These are phyloP conservation scores for Hydra vulgaris DNA, from an alignment of 30 jellyfish, hydroid and myxozoan genomes.

Conservation along the genomic window DNA sequence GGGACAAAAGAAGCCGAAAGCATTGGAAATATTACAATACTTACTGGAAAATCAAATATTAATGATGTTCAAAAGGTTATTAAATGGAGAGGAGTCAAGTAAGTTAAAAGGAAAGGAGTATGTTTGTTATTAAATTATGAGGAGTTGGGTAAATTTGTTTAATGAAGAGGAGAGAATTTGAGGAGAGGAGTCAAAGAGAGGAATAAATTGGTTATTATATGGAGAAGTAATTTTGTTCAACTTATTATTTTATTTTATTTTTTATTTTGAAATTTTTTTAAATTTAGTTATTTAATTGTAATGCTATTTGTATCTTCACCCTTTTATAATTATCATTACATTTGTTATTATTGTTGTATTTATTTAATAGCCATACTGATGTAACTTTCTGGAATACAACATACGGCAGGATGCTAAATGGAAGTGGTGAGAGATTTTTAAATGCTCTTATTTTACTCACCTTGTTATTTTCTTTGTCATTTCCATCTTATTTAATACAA, in stretches of 20 bases:
- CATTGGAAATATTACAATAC: conserved; percentile 64
- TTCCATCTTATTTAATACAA: too few relatives aligned
- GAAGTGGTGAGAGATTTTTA: conserved; percentile 53
- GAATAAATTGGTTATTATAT: too few relatives aligned
- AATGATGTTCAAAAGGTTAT: conserved; percentile 42
- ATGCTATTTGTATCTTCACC: too few relatives aligned
- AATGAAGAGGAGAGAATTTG: too few relatives aligned
- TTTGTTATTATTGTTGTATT: not conserved
- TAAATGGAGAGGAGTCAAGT: conserved; percentile 81
- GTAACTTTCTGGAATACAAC: conserved; percentile 53
- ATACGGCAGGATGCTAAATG: conserved; percentile 86
- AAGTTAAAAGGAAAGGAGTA: not conserved
- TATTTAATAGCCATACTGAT: conserved; percentile 3
- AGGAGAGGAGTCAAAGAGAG: too few relatives aligned
- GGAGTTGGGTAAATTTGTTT: too few relatives aligned
- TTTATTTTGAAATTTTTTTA: too few relatives aligned
- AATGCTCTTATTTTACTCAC: not conserved
- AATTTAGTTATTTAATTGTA: too few relatives aligned
- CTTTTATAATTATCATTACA: too few relatives aligned
- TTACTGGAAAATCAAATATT: conserved; percentile 63
- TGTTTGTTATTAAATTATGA: not conserved
- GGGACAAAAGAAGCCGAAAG: conserved; percentile 51
- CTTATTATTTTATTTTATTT: too few relatives aligned
- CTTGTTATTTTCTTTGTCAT: too few relatives aligned
- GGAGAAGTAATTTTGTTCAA: too few relatives aligned